Base-by-base conservation (phyloP, 2,888 invertebrate genomes). In the Lydus trimaculatus region DNA sequence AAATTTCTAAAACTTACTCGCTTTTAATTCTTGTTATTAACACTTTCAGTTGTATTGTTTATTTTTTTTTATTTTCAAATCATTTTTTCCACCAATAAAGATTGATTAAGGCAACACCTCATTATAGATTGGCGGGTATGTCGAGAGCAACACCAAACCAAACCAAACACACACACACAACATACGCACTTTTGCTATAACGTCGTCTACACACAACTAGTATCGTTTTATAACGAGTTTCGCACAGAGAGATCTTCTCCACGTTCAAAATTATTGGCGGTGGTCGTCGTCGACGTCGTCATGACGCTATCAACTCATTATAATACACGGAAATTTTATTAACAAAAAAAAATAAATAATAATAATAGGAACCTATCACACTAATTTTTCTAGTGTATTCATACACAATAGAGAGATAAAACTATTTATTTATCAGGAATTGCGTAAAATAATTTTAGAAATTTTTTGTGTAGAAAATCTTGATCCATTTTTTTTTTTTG, bases 171-270 rank as follows among this genome's bases (percentile, higher is more conserved):
- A 13, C 15, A 63, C 63, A 31, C 63, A 28, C 48, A 43, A 63
- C 25, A 36, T 52, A 36, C 52, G 48, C 31, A 31, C 52, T 52
- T 25, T 52, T 52, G 52, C 52, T 25, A 43, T 17, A 52, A 52
- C n/a, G n/a, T 25, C 52, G 23, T 25, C 25, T 25, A 52, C 25
- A 52, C 23, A 25, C 52, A 52, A 52, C 52, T 52, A n/a, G n/a
- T n/a, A 52, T 52, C 52, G 52, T 48, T 48, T 48, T 20, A 48
- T 52, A 52, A 52, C 48, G 7, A 48, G 48, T 48, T 48, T 48
- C 48, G 48, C 48, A 52, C 48, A n/a, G 39, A 36, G 17, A 43
- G 25, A 52, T 52, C 52, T 52, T 52, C 52, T 52, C 52, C 25
- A 52, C 23, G 25, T 25, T 15, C 13, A 25, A 52, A 52, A 52